Base-by-base conservation (phyloP, 2,797 vertebrate species). In the Hyperoplus lanceolatus region DNA sequence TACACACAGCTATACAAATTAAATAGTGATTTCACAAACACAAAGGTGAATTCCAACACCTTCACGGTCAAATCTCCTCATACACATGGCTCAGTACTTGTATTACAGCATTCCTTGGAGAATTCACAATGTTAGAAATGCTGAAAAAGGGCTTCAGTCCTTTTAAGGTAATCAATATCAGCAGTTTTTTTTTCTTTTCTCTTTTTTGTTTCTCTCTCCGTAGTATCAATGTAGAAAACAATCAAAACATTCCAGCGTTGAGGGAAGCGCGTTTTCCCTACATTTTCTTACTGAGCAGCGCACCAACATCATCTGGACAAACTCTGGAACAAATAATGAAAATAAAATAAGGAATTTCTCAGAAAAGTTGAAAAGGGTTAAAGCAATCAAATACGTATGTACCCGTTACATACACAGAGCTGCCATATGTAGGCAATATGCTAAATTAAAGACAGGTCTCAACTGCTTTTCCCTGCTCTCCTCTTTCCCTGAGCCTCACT, bases 31-130 rank as follows among this genome's bases (percentile, higher is more conserved):
- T 83, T 89, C 57, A 75, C 8, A 5, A 82, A 79, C 53, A 73
- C 36, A 36, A 12, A 63, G 71, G 62, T 70, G 61, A 81, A 87
- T 90, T 88, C 79, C 59, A 82, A 76, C 78, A 81, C 73, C 60
- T 83, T 87, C 81, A 75, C 11, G 16, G 80, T 80, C 73, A 65
- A 58, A 77, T 65, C 49, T 75, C 65, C 65, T 64, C 76, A 49
- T 45, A 41, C 53, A 51, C 61, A 53, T 8, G 9, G 59, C 65
- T 62, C 53, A 16, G 53, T 53, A 10, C 49, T 82, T 70, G 54
- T 58, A 36, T 72, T 84, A 57, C 41, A 77, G 53, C 55, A 77
- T 63, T 80, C 67, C 62, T 77, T 39, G 6, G 67, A 77, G 67
- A 82, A 79, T 15, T 70, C 10, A 72, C 45, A 46, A 48, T 63